Evolutionary conservation across 2,113 vertebrate genomes (phyloP), one percentile per base, ranked within the genome.

Genomic region (Tichodroma muraria): DNA sequence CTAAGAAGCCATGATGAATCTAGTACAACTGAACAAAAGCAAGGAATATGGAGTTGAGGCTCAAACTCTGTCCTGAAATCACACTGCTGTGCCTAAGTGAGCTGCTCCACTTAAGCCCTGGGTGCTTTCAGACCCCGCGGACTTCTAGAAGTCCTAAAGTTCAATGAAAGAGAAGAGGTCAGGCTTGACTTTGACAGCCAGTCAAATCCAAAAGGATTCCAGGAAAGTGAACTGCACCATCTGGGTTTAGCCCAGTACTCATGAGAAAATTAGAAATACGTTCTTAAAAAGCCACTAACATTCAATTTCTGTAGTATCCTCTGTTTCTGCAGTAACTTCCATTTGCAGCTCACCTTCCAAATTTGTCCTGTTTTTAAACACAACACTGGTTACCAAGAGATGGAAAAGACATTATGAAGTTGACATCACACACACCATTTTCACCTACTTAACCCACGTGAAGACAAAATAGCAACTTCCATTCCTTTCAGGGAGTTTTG

Each of bases 1-100:
- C 83, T 93, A 47, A 79, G 91, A 87, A 96, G 84, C 52, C 82
- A 60, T 83, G 89, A 92, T 68, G 54, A 89, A 95, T 94, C 90
- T 76, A 68, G 50, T 80, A 66, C 71, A 91, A 89, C 71, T 44
- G 73, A 10, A 23, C 31, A n/a, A 69, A 73, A 92, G 35, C 38
- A 72, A 94, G 54, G 59, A 88, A 88, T 10, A 17, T 0, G 1
- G 78, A 91, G 57, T 2, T 37, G 38, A 71, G 47, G 89, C 56
- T 90, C 80, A 30, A 93, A 88, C 83, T 71, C 60, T 12, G 47
- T 88, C 65, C 75, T 93, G 81, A 38, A 66, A 80, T 71, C 4
- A 49, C 61, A 73, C 17, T 0, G 2, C 37, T 61, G 78, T 37
- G 71, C 59, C 40, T 35, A 52, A 66, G 65, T 7, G 2, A 65